Conservation (phyloP, 2,113 vertebrate species). For the Neomonachus schauinslandi region DNA sequence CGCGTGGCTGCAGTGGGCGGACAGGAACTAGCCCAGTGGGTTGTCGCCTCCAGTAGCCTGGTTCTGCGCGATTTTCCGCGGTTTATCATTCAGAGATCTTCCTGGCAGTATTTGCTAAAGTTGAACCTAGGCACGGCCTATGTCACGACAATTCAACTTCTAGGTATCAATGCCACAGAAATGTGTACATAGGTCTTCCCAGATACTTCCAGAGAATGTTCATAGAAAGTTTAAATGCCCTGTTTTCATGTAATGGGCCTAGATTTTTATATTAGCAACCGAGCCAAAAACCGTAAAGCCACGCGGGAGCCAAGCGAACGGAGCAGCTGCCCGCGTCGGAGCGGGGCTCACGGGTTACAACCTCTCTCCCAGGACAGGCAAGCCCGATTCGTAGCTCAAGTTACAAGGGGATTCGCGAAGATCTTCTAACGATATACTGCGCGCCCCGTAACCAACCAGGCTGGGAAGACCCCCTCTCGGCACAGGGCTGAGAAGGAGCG, state of each 20-base stretch:
- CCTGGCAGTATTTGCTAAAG: background rate
- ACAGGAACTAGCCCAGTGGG: rapidly evolving
- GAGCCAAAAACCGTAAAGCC: background rate
- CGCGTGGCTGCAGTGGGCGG: rapidly evolving
- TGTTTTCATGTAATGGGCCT: background rate
- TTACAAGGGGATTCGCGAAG: too few species aligned
- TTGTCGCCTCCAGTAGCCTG: rapidly evolving
- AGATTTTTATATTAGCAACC: background rate
- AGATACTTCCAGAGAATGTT: background rate
- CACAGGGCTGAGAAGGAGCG: rapidly evolving
- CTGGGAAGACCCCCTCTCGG: background rate
- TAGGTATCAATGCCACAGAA: background rate
- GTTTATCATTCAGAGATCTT: background rate
- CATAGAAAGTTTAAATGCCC: background rate
- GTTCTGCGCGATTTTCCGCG: background rate
- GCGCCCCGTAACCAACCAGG: rapidly evolving
- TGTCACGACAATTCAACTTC: background rate
- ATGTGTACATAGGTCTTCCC: background rate
- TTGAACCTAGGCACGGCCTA: rapidly evolving
- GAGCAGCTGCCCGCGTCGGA: rapidly evolving
- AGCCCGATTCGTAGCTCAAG: background rate
- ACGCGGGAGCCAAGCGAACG: background rate
- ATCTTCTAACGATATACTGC: background rate
- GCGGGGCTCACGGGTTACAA: rapidly evolving
- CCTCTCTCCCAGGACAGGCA: background rate